These are phyloP conservation scores for Danionella dracula DNA, from an alignment of 2,797 vertebrate genomes.

Conservation along the genomic window DNA sequence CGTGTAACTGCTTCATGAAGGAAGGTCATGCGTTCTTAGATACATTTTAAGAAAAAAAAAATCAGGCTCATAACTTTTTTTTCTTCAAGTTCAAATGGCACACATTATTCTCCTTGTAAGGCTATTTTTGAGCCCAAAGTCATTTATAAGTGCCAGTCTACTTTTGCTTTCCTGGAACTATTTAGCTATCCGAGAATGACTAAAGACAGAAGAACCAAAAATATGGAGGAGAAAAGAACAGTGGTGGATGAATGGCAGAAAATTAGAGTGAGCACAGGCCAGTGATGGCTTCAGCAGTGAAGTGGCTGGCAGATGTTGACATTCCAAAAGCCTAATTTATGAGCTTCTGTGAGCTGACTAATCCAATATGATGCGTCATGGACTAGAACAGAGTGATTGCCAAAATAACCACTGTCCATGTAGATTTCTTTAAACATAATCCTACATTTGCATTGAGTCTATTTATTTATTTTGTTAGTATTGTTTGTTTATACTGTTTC, in stretches of 20 bases:
- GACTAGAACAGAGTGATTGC: conserved; percentile 32
- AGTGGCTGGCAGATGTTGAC: conserved; percentile 15
- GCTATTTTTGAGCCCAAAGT: background rate
- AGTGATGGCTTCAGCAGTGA: conserved; percentile 36
- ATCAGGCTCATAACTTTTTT: too few relatives aligned
- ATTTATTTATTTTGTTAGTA: too few relatives aligned
- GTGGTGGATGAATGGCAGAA: conserved; percentile 25
- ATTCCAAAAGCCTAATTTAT: conserved; percentile 40
- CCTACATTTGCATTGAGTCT: conserved; percentile 1
- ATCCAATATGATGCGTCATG: conserved; percentile 40
- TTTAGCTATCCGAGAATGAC: background rate
- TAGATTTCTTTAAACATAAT: too few relatives aligned
- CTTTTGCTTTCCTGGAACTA: background rate
- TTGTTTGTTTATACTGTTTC: too few relatives aligned
- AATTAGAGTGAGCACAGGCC: conserved; percentile 24
- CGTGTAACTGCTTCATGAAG: conserved; percentile 10
- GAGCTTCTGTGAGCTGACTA: conserved; percentile 40
- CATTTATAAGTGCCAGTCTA: background rate
- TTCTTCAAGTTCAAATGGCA: too few relatives aligned
- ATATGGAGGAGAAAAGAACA: conserved; percentile 4
- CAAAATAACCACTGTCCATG: conserved; percentile 32
- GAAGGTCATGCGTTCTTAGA: background rate
- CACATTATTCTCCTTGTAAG: too few relatives aligned
- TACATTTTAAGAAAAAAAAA: conserved; percentile 14
- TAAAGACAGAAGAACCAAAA: conserved; percentile 13